phyloP scores from a whole-genome alignment of 2,797 vertebrate genomes.

The Sebastes elongatus region DNA sequence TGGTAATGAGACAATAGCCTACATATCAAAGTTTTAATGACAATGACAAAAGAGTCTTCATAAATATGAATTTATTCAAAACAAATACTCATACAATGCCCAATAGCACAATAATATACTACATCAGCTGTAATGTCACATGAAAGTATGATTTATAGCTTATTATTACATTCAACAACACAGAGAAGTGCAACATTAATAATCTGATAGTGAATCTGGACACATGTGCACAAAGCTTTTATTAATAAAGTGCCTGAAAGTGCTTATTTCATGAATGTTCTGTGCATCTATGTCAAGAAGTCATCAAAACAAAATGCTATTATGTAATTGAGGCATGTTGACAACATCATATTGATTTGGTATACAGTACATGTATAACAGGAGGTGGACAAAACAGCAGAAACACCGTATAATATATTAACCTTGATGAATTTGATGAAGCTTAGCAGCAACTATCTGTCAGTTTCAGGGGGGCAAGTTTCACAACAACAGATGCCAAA shows the following conservation, averaged over 20 bases:
- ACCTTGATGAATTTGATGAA: neutral
- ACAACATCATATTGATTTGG: neutral
- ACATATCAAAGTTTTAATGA: neutral
- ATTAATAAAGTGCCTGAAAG: conserved; percentile 36
- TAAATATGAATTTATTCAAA: conserved; percentile 41
- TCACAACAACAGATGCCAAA: neutral
- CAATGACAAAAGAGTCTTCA: neutral
- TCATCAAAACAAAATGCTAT: neutral
- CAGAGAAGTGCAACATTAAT: neutral
- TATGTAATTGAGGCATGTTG: neutral
- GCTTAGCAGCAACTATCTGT: neutral
- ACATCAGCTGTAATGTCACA: neutral
- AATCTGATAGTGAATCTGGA: neutral
- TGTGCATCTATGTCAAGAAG: neutral
- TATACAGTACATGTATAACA: neutral
- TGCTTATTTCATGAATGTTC: neutral
- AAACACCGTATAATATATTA: neutral
- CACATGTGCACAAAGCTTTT: neutral
- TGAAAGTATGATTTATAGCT: conserved; percentile 1
- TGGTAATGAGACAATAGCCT: neutral
- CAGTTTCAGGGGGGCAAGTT: neutral
- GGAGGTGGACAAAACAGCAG: neutral
- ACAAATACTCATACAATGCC: neutral
- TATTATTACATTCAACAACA: neutral
- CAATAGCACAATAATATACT: neutral